Percentiles rank a stretch among this genome's conserved stretches.
phyloP scores from a whole-genome alignment of 2,888 invertebrate genomes.

The Drosophila lutescens region DNA sequence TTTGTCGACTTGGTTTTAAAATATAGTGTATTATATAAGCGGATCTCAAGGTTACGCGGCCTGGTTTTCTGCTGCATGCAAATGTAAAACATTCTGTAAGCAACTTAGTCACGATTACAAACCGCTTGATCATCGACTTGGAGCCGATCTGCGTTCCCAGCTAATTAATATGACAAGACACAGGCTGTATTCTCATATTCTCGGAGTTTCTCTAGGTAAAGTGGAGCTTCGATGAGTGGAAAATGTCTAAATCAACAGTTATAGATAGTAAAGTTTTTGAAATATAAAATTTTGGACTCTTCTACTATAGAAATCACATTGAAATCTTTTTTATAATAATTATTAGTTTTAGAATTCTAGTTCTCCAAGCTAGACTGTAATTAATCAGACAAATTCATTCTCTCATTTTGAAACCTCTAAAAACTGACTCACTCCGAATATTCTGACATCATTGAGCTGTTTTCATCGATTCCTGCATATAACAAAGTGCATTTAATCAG shows the following conservation, averaged over 20 bases:
- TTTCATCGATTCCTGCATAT: slow-evolving; percentile 38
- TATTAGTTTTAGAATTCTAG: neutral
- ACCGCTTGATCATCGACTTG: slow-evolving; percentile 31
- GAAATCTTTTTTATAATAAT: too few relatives aligned
- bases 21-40: slow-evolving; percentile 33
- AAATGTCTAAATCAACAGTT: neutral
- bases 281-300: too few relatives aligned
- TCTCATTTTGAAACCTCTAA: neutral
- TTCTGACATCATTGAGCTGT: slow-evolving; percentile 32
- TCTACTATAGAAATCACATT: too few relatives aligned
- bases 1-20: slow-evolving; percentile 14
- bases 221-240: neutral
- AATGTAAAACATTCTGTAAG: slow-evolving; percentile 38
- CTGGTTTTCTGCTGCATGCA: slow-evolving; percentile 34
- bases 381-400: slow-evolving; percentile 12
- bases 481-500: slow-evolving; percentile 36
- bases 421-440: slow-evolving; percentile 16
- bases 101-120: slow-evolving; percentile 31
- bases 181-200: slow-evolving; percentile 13
- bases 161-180: slow-evolving; percentile 67
- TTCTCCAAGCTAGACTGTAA: slow-evolving; percentile 10
- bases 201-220: slow-evolving; percentile 3
- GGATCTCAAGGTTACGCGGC: slow-evolving; percentile 36
- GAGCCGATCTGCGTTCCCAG: slow-evolving; percentile 53
- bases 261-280: too few relatives aligned